Evolutionary conservation across 1,140 invertebrate species (phyloP).

Genomic region (Nilaparvata lugens): DNA sequence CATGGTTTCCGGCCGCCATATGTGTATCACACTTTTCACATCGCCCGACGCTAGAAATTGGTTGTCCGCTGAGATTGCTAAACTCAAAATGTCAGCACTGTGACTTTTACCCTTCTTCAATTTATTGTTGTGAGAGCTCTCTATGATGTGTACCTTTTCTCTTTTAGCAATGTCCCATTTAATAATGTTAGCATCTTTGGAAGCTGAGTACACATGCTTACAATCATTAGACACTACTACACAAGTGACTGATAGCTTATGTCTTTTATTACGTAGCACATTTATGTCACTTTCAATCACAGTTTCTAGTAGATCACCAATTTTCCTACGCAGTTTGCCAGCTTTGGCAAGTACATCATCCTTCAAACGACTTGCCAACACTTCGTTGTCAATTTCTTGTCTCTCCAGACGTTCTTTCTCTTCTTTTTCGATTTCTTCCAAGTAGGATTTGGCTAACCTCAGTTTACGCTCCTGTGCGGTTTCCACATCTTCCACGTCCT

Average conservation of each 20-base stretch:
- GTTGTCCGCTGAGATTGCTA: conserved; percentile 75
- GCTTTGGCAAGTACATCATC: conserved; percentile 79
- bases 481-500: conserved; percentile 59
- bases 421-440: conserved; percentile 75
- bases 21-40: conserved; percentile 57
- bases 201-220: conserved; percentile 67
- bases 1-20: conserved; percentile 73
- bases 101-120: conserved; percentile 34
- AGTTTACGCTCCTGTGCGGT: conserved; percentile 85
- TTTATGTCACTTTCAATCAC: conserved; percentile 28
- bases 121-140: conserved; percentile 30
- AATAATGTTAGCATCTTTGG: conserved; percentile 78
- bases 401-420: conserved; percentile 58
- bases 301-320: conserved; percentile 59
- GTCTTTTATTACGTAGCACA: conserved; percentile 45
- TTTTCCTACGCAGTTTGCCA: conserved; percentile 60
- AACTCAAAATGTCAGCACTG: conserved; percentile 48
- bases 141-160: conserved; percentile 35
- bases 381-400: conserved; percentile 55
- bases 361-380: conserved; percentile 59
- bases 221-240: conserved; percentile 67
- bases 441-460: conserved; percentile 77
- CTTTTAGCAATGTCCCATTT: conserved; percentile 61
- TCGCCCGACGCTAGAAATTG: conserved; percentile 81
- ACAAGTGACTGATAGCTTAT: conserved; percentile 72